Conservation (phyloP, 2,888 invertebrate genomes). For the Tridacna crocea region DNA sequence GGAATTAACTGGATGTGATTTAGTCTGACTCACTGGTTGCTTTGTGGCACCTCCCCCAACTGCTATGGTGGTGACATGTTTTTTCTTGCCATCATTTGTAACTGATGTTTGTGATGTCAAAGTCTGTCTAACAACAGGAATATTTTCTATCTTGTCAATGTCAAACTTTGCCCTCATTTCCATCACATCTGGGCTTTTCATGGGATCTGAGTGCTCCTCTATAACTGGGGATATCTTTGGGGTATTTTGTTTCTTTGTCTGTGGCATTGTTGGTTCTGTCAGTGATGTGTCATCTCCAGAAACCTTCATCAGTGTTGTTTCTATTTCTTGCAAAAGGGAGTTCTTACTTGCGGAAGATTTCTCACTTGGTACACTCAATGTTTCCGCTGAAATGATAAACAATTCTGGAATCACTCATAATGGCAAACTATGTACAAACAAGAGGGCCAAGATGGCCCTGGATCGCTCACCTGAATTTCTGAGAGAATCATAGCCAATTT, state of each 20-base stretch:
- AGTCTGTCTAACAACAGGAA: constrained; percentile 20
- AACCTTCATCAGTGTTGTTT: constrained; percentile 13
- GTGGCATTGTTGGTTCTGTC: background rate
- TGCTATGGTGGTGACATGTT: constrained; percentile 34
- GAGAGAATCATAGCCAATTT: too few species aligned
- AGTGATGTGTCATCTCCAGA: constrained; percentile 4
- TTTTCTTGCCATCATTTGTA: constrained; percentile 20
- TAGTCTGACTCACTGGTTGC: constrained; percentile 27
- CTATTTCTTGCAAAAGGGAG: constrained; percentile 27
- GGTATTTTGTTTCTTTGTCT: constrained; percentile 16
- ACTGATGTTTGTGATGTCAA: background rate
- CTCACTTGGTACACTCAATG: background rate
- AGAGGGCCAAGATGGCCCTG: too few species aligned
- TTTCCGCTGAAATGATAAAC: constrained; percentile 1
- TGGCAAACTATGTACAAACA: too few species aligned
- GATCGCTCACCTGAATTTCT: too few species aligned
- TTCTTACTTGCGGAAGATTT: constrained; percentile 12
- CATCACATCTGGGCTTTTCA: constrained; percentile 11
- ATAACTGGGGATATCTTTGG: background rate
- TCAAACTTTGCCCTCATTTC: constrained; percentile 21
- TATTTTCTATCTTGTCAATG: constrained; percentile 44
- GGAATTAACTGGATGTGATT: constrained; percentile 29
- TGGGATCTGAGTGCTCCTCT: constrained; percentile 5
- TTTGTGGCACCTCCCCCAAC: constrained; percentile 37
- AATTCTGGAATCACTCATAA: background rate